phyloP scores from a whole-genome alignment of 2,113 vertebrate species.

The Myrmecobius fasciatus region DNA sequence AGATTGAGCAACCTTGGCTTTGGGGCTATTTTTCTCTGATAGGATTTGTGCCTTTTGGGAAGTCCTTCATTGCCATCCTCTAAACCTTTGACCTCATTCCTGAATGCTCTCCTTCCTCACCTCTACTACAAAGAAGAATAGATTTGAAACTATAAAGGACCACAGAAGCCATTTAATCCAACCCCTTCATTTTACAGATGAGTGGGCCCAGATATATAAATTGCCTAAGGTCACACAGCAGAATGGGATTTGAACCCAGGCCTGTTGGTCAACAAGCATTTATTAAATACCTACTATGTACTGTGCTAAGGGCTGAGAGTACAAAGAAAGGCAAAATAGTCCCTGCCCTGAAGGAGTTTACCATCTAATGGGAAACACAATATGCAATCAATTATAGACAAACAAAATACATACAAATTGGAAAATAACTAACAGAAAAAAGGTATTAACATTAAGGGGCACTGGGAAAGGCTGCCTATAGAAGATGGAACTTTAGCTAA shows the following conservation, averaged over 20 bases:
- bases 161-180: neutral
- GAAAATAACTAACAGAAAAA: neutral
- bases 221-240: neutral
- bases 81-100: neutral
- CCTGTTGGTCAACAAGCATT: neutral
- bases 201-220: neutral
- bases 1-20: conserved; percentile 43
- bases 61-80: neutral
- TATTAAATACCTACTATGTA: neutral
- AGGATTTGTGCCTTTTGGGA: neutral
- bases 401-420: neutral
- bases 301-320: neutral
- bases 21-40: neutral
- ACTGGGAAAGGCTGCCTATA: neutral
- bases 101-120: neutral
- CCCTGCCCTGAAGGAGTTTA: too few relatives aligned
- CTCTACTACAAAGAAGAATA: neutral
- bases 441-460: neutral
- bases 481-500: neutral
- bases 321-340: neutral
- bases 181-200: neutral
- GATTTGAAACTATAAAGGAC: neutral
- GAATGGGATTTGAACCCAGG: neutral
- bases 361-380: neutral
- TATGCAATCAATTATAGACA: neutral